These are phyloP conservation scores for Cochlearius cochlearius DNA, from an alignment of 2,113 vertebrate species.

Conservation along the genomic window DNA sequence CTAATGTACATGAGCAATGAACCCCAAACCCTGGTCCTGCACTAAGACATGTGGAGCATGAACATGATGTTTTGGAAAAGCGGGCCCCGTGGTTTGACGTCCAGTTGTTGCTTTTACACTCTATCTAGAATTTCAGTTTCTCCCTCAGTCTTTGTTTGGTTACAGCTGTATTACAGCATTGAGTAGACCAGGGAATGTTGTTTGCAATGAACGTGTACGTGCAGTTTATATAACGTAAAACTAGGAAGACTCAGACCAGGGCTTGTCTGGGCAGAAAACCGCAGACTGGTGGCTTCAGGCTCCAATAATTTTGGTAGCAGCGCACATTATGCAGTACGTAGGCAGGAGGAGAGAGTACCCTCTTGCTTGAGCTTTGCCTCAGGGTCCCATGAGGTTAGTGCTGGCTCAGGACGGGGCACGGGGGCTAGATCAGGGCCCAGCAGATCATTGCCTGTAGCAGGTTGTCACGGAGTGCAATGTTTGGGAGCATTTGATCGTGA, in stretches of 20 bases:
- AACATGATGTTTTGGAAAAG: fast-evolving
- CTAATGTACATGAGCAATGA: neutral
- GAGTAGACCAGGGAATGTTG: neutral
- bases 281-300: neutral
- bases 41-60: neutral
- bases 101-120: neutral
- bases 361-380: neutral
- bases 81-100: neutral
- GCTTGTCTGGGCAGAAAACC: neutral
- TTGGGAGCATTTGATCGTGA: neutral
- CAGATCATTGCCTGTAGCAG: neutral
- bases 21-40: neutral
- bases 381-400: neutral
- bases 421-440: fast-evolving
- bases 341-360: neutral
- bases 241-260: neutral
- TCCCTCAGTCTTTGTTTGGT: neutral
- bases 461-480: neutral
- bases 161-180: neutral
- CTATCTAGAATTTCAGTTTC: neutral
- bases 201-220: neutral
- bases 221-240: neutral
- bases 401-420: neutral
- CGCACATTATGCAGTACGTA: neutral
- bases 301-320: neutral